Evolutionary conservation across 2,888 invertebrate genomes (phyloP).

Genomic region (Amitus sp.): DNA sequence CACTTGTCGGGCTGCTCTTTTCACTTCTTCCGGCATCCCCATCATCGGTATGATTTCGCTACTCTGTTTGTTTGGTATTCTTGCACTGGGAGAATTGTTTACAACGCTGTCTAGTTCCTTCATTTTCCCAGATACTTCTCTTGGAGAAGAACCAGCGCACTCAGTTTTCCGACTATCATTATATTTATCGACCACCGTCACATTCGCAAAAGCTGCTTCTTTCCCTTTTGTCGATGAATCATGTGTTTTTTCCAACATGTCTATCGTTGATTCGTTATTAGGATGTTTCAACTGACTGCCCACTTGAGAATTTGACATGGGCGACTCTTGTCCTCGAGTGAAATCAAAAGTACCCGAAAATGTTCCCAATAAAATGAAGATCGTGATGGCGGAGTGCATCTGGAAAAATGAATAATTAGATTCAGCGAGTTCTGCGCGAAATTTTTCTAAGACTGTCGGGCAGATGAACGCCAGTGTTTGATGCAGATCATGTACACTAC

Average conservation of each 20-base stretch:
- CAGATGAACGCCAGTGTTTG: too few relatives aligned
- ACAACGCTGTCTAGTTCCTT: conserved; percentile 42
- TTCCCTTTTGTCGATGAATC: too few relatives aligned
- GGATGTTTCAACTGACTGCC: conserved; percentile 17
- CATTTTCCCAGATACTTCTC: conserved; percentile 36
- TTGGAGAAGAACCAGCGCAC: neutral
- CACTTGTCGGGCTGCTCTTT: conserved; percentile 54
- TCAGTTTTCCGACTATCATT: neutral
- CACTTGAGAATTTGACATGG: neutral
- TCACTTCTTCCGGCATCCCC: conserved; percentile 53
- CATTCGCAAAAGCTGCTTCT: too few relatives aligned
- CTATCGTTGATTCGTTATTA: too few relatives aligned
- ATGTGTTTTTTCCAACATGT: too few relatives aligned
- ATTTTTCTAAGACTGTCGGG: too few relatives aligned
- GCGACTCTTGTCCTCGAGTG: conserved; percentile 12
- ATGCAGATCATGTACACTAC: too few relatives aligned
- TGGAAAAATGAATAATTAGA: conserved; percentile 18
- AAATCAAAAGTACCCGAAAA: conserved; percentile 9
- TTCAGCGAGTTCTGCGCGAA: too few relatives aligned
- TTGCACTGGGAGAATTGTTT: conserved; percentile 39
- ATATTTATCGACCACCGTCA: neutral
- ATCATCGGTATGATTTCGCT: conserved; percentile 46
- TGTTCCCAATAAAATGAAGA: conserved; percentile 7
- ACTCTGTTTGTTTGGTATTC: conserved; percentile 42
- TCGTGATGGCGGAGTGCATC: conserved; percentile 19